Conservation (phyloP, 2,888 invertebrate genomes). For the Clivina fossor region DNA sequence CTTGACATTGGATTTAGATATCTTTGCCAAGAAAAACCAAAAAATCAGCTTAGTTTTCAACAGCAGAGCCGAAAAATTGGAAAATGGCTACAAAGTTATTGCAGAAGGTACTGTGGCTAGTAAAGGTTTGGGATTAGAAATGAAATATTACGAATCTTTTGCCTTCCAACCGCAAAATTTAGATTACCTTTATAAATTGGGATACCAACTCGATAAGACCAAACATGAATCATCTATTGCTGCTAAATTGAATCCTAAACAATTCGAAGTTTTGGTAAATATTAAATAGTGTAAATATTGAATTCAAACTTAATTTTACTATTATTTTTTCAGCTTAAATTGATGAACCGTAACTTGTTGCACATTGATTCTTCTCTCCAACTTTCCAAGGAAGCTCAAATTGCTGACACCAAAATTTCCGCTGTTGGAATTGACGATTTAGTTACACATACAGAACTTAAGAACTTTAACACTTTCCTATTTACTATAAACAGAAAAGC, state of each 20-base stretch:
- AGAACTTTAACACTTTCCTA: conserved; percentile 61
- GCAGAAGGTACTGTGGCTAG: conserved; percentile 3
- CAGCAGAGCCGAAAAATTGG: conserved; percentile 55
- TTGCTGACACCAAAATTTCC: conserved; percentile 56
- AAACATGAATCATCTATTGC: conserved; percentile 43
- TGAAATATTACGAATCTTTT: conserved; percentile 40
- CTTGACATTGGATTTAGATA: conserved; percentile 57
- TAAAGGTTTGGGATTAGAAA: conserved; percentile 46
- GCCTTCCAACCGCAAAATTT: conserved; percentile 38
- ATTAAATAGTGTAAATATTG: too few species aligned
- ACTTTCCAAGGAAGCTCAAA: conserved; percentile 57
- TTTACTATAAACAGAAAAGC: conserved; percentile 57
- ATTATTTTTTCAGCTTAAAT: conserved; percentile 40
- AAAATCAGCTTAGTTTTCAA: conserved; percentile 54
- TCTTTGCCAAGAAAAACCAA: conserved; percentile 62
- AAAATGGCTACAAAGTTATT: conserved; percentile 46
- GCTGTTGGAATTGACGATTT: conserved; percentile 59
- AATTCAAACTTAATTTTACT: too few species aligned
- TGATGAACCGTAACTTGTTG: conserved; percentile 58
- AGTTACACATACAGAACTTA: conserved; percentile 55
- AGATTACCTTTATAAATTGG: conserved; percentile 38
- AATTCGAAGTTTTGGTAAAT: conserved; percentile 41
- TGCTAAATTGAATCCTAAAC: conserved; percentile 40
- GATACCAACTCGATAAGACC: conserved; percentile 38
- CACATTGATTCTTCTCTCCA: conserved; percentile 56